Conservation (phyloP, 2,113 vertebrate species). For the Holacanthus passer region DNA sequence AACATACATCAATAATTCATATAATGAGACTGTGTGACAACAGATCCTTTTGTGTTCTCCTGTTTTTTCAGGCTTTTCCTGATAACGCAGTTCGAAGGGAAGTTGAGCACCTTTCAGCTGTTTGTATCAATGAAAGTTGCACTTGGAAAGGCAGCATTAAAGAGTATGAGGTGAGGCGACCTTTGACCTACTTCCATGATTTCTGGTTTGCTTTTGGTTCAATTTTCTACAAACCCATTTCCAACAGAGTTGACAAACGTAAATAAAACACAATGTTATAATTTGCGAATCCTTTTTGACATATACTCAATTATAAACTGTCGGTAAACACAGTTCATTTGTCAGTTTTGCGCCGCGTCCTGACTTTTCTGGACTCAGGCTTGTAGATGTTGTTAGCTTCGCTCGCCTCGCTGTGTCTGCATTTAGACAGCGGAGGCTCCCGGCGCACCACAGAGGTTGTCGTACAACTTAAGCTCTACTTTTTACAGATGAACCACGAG, state of each 20-base stretch:
- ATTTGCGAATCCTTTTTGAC: no score
- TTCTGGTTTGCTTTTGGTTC: background rate
- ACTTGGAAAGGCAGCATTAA: constrained; percentile 94
- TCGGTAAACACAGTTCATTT: no score
- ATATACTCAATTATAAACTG: no score
- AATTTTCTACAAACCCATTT: no score
- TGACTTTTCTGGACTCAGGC: background rate
- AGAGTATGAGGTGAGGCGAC: constrained; percentile 92
- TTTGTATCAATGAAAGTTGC: constrained; percentile 90
- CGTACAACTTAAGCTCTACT: background rate
- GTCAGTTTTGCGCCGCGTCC: no score
- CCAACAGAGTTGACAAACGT: no score
- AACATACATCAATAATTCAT: constrained; percentile 4
- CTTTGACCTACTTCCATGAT: background rate
- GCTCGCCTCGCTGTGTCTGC: background rate
- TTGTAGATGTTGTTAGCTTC: background rate
- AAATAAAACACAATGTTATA: no score
- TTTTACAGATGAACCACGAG: constrained; percentile 82
- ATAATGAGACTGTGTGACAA: no score
- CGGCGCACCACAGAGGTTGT: background rate
- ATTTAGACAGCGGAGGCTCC: background rate
- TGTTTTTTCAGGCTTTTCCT: constrained; percentile 90
- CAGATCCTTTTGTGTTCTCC: background rate
- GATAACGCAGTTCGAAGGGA: constrained; percentile 97
- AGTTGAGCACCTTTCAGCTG: constrained; percentile 91